Percentiles rank a stretch among this genome's conserved stretches.
Conservation (phyloP, 1,140 invertebrate genomes). For the Sitobion miscanthi region DNA sequence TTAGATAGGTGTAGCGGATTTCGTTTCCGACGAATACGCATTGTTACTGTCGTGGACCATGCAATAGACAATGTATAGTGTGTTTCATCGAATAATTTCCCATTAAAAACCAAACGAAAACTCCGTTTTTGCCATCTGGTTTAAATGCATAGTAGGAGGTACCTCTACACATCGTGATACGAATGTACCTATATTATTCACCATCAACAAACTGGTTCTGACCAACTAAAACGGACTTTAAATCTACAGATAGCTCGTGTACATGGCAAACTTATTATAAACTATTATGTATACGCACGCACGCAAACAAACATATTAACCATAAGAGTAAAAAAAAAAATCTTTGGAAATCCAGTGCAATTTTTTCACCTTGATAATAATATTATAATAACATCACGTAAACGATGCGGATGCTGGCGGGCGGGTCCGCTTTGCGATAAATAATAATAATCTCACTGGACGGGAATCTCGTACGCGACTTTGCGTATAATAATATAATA, state of each 20-base stretch:
- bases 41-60: neutral
- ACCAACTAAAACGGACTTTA: neutral
- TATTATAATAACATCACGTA: slow-evolving; percentile 15
- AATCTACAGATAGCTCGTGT: neutral
- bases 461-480: neutral
- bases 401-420: neutral
- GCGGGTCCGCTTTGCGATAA: neutral
- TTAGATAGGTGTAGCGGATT: neutral
- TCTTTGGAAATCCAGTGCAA: neutral
- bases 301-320: neutral
- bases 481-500: slow-evolving; percentile 11
- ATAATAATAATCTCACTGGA: neutral
- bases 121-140: neutral
- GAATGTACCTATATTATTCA: neutral
- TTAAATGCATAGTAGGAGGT: neutral
- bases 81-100: neutral
- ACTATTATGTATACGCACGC: neutral
- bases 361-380: neutral
- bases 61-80: neutral
- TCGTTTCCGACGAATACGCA: neutral
- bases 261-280: neutral
- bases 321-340: neutral
- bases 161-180: neutral
- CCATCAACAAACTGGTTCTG: neutral
- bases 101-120: neutral